Percentiles rank a stretch among this genome's conserved stretches.
Conservation (phyloP, 1,140 invertebrate species). For the Tribolium madens region DNA sequence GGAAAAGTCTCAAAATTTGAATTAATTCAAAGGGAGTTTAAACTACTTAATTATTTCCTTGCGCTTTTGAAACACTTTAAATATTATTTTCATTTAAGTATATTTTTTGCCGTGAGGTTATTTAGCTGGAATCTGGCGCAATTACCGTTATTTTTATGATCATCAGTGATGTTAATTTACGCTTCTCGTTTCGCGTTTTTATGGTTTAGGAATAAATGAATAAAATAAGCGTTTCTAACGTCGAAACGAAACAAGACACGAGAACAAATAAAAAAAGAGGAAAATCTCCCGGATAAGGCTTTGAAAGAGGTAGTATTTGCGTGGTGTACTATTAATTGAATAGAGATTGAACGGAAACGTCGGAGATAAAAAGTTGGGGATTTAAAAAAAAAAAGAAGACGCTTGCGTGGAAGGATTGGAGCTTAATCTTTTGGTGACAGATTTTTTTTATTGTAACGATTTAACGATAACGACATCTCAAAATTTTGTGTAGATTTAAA, state of each 20-base stretch:
- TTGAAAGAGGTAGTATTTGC: background rate
- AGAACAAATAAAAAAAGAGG: background rate
- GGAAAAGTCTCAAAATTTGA: background rate
- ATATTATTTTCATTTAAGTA: too few species aligned
- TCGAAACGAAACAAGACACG: slow-evolving; percentile 17
- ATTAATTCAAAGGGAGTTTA: background rate
- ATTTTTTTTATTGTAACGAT: too few species aligned
- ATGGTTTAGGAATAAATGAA: slow-evolving; percentile 36
- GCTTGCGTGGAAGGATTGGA: too few species aligned
- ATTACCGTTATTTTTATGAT: slow-evolving; percentile 35
- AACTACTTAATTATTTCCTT: background rate
- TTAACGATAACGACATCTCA: too few species aligned
- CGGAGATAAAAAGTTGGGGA: background rate
- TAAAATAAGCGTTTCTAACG: slow-evolving; percentile 36
- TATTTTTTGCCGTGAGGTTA: background rate
- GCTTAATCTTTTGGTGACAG: too few species aligned
- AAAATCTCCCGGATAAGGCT: slow-evolving; percentile 1
- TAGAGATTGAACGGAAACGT: background rate
- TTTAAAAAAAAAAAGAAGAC: background rate
- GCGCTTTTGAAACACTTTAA: too few species aligned
- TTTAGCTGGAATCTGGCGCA: slow-evolving; percentile 19
- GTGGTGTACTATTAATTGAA: background rate
- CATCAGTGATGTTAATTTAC: slow-evolving; percentile 39
- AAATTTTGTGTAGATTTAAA: too few species aligned
- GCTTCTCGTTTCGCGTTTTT: slow-evolving; percentile 31